Evolutionary conservation across 1,140 invertebrate genomes (phyloP), one percentile per base, ranked within the genome.

Genomic region (Neelides sp.): DNA sequence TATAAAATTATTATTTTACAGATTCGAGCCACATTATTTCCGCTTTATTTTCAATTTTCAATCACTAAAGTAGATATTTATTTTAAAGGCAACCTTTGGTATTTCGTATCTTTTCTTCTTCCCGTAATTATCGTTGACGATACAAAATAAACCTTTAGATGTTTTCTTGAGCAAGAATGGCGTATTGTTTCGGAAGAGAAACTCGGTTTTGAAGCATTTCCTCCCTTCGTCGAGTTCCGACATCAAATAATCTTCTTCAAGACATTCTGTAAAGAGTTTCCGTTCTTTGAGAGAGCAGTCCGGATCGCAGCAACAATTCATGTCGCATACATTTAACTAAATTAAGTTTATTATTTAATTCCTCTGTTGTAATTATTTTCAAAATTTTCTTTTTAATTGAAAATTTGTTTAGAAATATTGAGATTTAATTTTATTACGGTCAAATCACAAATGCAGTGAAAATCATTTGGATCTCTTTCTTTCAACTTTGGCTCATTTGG

Each of bases 261-360:
- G 52, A 54, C 79, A 84, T 46, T 66, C 55, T 30, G 67, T 64
- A 62, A 83, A 83, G 7, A 76, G 64, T 42, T 59, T 46, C 61
- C 68, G 71, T 49, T 82, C 75, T 37, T 64, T 60, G 3, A 64
- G 55, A 12, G 68, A 63, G 63, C 82, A 85, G 51, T 83, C 80
- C 20, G 50, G 57, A 66, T 85, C 82, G 67, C 82, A 84, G 58
- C 82, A 84, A 64, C 82, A 85, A 59, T 81, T 79, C 27, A 82
- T 69, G 66, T 85, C 80, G 69, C 82, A 85, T 17, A 65, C 65
- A 54, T 69, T 63, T 30, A 68, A 66, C 73, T 78, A 63, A 36
- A 70, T 52, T 23, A n/a, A n/a, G n/a, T n/a, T n/a, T n/a, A n/a
- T n/a, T n/a, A n/a, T n/a, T n/a, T n/a, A n/a, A n/a, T n/a, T n/a